These are phyloP conservation scores for Petrolisthes manimaculis DNA, from an alignment of 2,888 invertebrate genomes.

Conservation along the genomic window DNA sequence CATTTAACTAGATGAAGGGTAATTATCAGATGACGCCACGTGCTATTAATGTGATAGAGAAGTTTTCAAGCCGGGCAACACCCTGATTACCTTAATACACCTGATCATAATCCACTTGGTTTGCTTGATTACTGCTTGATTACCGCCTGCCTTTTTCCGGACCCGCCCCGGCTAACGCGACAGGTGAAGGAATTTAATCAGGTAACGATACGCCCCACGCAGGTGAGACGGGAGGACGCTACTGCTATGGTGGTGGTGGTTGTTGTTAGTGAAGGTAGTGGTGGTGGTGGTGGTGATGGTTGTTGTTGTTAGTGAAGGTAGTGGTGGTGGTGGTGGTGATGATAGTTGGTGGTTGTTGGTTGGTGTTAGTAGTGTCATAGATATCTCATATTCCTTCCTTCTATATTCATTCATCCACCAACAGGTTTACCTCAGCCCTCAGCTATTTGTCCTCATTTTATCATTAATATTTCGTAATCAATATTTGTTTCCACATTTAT, in stretches of 20 bases:
- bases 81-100: slow-evolving; percentile 8
- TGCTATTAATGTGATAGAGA: slow-evolving; percentile 33
- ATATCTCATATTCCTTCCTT: no score
- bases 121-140: not conserved
- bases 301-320: not conserved
- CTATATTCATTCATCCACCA: no score
- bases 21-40: slow-evolving; percentile 6
- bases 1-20: slow-evolving; percentile 40
- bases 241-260: not conserved
- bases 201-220: not conserved
- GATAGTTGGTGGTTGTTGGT: no score
- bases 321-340: no score
- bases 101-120: not conserved
- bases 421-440: no score
- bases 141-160: not conserved
- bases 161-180: not conserved
- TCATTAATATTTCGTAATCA: no score
- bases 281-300: no score
- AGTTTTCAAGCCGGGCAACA: not conserved
- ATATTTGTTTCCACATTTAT: no score
- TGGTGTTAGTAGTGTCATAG: no score
- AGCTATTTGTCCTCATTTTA: no score
- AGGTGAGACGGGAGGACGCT: not conserved
- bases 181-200: slow-evolving; percentile 15
- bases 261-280: not conserved